Percentiles rank a stretch among this genome's conserved stretches.
These are phyloP conservation scores for Agrypnia vestita DNA, from an alignment of 1,140 invertebrate species.

Conservation along the genomic window DNA sequence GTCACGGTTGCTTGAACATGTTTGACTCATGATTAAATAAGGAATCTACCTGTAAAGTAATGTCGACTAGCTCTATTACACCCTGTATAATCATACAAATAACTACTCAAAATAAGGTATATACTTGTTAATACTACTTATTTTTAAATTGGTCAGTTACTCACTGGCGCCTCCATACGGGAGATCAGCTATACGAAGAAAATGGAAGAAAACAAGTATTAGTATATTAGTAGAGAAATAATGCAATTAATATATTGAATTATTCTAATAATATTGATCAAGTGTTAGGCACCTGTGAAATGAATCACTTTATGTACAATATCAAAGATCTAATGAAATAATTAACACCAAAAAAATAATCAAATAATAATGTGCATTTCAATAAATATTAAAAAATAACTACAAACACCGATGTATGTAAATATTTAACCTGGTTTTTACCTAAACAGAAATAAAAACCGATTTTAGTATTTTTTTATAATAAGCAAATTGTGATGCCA, in stretches of 20 bases:
- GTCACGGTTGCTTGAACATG: too few relatives aligned
- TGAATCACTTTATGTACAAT: constrained; percentile 21
- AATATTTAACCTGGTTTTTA: too few relatives aligned
- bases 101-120: background rate
- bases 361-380: constrained; percentile 35
- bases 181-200: constrained; percentile 84
- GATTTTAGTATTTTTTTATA: too few relatives aligned
- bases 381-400: constrained; percentile 35
- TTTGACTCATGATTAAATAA: too few relatives aligned
- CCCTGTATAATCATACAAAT: too few relatives aligned
- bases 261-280: constrained; percentile 22
- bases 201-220: constrained; percentile 67
- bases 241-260: background rate
- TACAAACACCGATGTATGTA: constrained; percentile 40
- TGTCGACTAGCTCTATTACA: too few relatives aligned
- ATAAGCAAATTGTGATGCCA: background rate
- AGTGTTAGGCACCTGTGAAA: constrained; percentile 31
- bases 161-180: constrained; percentile 91
- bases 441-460: too few relatives aligned
- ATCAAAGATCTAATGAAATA: constrained; percentile 22
- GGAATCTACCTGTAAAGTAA: too few relatives aligned
- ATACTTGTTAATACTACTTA: background rate
- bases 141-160: constrained; percentile 65
- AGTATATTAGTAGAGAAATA: constrained; percentile 6
- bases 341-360: background rate